Percentiles rank a stretch among this genome's conserved stretches.
These are phyloP conservation scores for Bombylius discolor DNA, from an alignment of 2,888 invertebrate species.

Conservation along the genomic window DNA sequence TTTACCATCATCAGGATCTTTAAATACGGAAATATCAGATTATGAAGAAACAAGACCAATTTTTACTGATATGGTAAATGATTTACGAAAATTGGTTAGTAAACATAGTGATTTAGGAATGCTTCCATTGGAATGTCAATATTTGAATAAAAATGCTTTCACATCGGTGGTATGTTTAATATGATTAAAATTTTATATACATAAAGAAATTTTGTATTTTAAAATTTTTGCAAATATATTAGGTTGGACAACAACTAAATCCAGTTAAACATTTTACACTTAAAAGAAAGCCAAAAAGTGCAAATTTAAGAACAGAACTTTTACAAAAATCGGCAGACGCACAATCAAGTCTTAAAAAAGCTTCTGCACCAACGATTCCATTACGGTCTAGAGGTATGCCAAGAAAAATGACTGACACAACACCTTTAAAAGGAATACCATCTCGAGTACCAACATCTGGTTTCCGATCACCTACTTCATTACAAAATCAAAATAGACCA, in stretches of 20 bases:
- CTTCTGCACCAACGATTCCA: slow-evolving; percentile 78
- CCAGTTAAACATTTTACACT: slow-evolving; percentile 85
- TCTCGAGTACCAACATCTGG: slow-evolving; percentile 61
- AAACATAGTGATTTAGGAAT: slow-evolving; percentile 77
- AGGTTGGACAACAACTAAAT: slow-evolving; percentile 69
- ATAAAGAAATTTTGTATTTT: no score
- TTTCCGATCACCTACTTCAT: slow-evolving; percentile 41
- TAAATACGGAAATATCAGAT: slow-evolving; percentile 80
- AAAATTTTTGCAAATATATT: slow-evolving; percentile 10
- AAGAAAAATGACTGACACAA: slow-evolving; percentile 92
- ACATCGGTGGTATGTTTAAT: slow-evolving; percentile 54
- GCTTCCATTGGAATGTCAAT: slow-evolving; percentile 90
- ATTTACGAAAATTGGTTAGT: slow-evolving; percentile 65
- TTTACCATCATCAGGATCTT: slow-evolving; percentile 75
- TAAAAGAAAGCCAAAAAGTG: slow-evolving; percentile 90
- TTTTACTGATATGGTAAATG: slow-evolving; percentile 78
- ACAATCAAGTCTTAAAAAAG: slow-evolving; percentile 76
- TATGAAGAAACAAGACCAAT: slow-evolving; percentile 81
- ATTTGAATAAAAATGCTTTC: slow-evolving; percentile 86
- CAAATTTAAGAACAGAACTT: slow-evolving; percentile 75
- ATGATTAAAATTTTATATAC: not conserved
- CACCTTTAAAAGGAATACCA: slow-evolving; percentile 85
- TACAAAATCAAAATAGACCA: slow-evolving; percentile 35
- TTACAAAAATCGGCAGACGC: slow-evolving; percentile 85
- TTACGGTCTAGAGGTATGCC: slow-evolving; percentile 79